Percentiles rank a stretch among this genome's conserved stretches.
These are phyloP conservation scores for Hymenochirus boettgeri DNA, from an alignment of 2,113 vertebrate genomes.

Conservation along the genomic window DNA sequence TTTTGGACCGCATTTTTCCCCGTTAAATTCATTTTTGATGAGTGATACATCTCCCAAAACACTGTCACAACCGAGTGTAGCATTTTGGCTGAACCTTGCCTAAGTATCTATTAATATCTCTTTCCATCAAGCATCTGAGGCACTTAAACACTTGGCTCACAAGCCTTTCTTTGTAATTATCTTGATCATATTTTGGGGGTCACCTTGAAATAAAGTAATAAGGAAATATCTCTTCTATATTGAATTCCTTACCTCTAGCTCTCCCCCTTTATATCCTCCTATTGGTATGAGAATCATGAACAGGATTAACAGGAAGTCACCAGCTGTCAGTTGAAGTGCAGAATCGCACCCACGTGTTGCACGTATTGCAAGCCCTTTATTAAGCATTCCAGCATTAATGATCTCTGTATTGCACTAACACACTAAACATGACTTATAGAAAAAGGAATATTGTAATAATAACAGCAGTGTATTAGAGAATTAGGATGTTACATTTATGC, in stretches of 20 bases:
- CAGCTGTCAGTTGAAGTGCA: no score
- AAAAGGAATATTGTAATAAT: no score
- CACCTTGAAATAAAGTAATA: conserved; percentile 37
- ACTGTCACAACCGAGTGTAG: neutral
- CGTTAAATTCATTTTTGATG: no score
- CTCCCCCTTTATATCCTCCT: neutral
- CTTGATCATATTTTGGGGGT: conserved; percentile 34
- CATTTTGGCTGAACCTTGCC: conserved; percentile 13
- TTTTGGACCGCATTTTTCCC: no score
- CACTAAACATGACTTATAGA: no score
- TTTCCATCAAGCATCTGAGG: neutral
- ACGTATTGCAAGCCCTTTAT: no score
- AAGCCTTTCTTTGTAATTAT: neutral
- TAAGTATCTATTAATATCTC: conserved; percentile 12
- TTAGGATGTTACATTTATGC: no score
- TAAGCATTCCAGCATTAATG: no score
- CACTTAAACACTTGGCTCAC: conserved; percentile 28
- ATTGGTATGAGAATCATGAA: neutral
- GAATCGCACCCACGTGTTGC: no score
- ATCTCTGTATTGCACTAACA: no score
- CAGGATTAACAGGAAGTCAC: neutral
- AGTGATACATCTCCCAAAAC: neutral
- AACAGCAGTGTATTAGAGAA: no score
- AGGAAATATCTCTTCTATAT: neutral
- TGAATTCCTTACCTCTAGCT: neutral